A percentile compares a stretch with the other conserved stretches of the same genome.
Evolutionary conservation across 2,797 vertebrate genomes (phyloP).

Genomic region (Cirrhinus mrigala): DNA sequence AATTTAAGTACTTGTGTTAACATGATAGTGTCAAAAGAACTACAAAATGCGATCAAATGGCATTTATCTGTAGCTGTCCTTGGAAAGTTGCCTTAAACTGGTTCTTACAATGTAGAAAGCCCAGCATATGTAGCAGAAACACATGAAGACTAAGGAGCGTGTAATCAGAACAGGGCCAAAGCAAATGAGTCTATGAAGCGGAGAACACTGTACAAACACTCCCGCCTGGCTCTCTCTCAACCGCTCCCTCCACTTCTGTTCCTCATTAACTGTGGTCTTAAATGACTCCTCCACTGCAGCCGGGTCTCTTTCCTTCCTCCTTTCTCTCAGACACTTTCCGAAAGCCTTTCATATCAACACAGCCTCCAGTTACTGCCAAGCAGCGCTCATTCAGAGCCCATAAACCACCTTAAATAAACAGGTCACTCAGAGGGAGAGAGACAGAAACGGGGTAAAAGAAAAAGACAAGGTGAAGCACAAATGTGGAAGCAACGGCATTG

Average conservation of each 20-base stretch:
- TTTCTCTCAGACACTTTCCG: constrained; percentile 47
- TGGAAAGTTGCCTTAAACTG: constrained; percentile 8
- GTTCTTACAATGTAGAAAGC: neutral
- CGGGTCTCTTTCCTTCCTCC: constrained; percentile 27
- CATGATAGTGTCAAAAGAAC: neutral
- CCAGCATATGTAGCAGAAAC: constrained; percentile 14
- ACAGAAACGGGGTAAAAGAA: constrained; percentile 10
- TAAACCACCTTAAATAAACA: constrained; percentile 74
- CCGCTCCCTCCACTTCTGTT: constrained; percentile 46
- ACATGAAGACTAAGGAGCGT: constrained; percentile 33
- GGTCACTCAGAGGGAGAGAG: constrained; percentile 43
- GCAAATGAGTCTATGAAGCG: constrained; percentile 48
- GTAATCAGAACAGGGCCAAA: constrained; percentile 50
- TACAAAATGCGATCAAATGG: neutral
- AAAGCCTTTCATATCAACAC: constrained; percentile 67
- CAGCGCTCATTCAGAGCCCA: constrained; percentile 69
- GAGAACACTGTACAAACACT: constrained; percentile 46
- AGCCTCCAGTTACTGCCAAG: constrained; percentile 74
- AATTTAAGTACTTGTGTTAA: neutral
- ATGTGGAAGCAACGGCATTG: constrained; percentile 12
- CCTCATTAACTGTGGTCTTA: constrained; percentile 54
- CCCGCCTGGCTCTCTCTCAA: constrained; percentile 34
- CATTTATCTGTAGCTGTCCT: neutral
- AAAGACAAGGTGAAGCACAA: constrained; percentile 4
- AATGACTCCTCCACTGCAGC: constrained; percentile 41